A percentile compares a stretch with the other conserved stretches of the same genome.
Evolutionary conservation across 2,888 invertebrate species (phyloP).

Genomic region (Cantharis flavilabris): DNA sequence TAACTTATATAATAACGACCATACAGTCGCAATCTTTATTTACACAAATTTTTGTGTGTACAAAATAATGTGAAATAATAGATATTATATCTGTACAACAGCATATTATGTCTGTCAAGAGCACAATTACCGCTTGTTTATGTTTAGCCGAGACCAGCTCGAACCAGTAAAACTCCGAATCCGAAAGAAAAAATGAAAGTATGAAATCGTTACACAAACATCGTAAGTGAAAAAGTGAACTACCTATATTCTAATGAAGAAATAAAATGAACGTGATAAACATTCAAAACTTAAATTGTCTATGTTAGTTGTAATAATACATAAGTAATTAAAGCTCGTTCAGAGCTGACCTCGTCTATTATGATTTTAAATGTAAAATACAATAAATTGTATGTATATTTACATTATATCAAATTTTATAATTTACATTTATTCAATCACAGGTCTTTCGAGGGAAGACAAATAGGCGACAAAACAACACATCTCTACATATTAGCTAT

Average conservation of each 20-base stretch:
- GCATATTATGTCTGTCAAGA: conserved; percentile 34
- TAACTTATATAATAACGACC: conserved; percentile 41
- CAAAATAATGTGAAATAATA: conserved; percentile 53
- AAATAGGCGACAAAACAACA: conserved; percentile 38
- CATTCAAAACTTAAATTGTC: conserved; percentile 47
- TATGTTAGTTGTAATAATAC: conserved; percentile 28
- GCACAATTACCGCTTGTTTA: conserved; percentile 41
- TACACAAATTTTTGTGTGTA: conserved; percentile 53
- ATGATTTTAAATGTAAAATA: conserved; percentile 19
- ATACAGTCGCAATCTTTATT: conserved; percentile 52
- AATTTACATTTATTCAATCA: conserved; percentile 39
- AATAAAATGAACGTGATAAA: conserved; percentile 36
- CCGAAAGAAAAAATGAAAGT: conserved; percentile 24
- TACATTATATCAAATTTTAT: conserved; percentile 24
- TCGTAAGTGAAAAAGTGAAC: conserved; percentile 31
- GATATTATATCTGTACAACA: conserved; percentile 41
- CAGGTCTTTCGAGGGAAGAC: conserved; percentile 47
- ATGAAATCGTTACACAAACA: conserved; percentile 26
- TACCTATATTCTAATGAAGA: conserved; percentile 26
- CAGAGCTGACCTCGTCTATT: conserved; percentile 46
- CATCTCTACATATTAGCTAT: conserved; percentile 31
- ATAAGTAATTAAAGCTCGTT: conserved; percentile 30
- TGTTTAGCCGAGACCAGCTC: conserved; percentile 50
- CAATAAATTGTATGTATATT: conserved; percentile 8
- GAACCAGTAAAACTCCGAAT: conserved; percentile 37